A percentile compares a stretch with the other conserved stretches of the same genome.
phyloP scores from a whole-genome alignment of 2,888 invertebrate genomes.

The Prenolepis imparis region DNA sequence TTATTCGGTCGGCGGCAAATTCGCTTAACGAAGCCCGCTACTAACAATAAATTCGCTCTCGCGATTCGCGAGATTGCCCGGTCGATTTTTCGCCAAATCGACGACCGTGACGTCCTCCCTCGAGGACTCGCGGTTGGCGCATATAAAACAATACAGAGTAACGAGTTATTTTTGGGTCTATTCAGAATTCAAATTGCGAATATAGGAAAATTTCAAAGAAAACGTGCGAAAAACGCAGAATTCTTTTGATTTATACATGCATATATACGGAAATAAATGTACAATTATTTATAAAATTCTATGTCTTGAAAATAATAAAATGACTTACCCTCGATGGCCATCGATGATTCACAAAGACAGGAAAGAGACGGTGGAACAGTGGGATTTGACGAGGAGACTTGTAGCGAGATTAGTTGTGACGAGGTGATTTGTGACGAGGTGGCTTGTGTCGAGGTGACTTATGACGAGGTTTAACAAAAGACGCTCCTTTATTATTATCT shows the following conservation, averaged over 20 bases:
- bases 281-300: background rate
- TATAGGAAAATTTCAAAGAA: background rate
- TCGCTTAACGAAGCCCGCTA: conserved; percentile 45
- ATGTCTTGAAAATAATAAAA: background rate
- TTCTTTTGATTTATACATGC: background rate
- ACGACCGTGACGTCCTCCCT: background rate
- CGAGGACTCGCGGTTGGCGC: background rate
- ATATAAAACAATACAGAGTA: background rate
- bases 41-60: conserved; percentile 53
- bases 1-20: conserved; percentile 69
- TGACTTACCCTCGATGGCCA: background rate
- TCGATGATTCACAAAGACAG: conserved; percentile 5
- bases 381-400: conserved; percentile 1
- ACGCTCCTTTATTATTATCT: conserved; percentile 77
- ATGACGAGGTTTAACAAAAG: conserved; percentile 79
- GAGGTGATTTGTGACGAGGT: background rate
- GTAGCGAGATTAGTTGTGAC: background rate
- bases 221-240: background rate
- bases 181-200: background rate
- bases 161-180: conserved; percentile 15
- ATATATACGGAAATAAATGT: background rate
- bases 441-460: background rate
- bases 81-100: conserved; percentile 42
- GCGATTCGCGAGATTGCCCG: conserved; percentile 38
- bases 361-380: background rate